Base-by-base conservation (phyloP, 2,797 vertebrate genomes). In the Platyrinchus mystaceus region DNA sequence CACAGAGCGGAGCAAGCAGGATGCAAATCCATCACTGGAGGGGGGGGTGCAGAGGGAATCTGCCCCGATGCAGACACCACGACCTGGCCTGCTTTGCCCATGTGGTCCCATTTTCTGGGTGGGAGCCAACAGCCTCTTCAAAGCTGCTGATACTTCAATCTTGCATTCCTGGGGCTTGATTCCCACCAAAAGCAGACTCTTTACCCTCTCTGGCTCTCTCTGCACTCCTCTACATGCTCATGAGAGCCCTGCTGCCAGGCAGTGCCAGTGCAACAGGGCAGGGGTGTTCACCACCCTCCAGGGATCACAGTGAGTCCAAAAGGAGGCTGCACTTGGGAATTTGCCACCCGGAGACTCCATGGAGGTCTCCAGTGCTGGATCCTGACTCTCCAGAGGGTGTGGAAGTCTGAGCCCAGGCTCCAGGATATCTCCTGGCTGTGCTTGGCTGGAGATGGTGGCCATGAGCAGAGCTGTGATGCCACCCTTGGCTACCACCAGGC, bases 101-200 rank as follows among this genome's bases (percentile, higher is more conserved):
- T 0, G 0, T 1, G 2, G 7, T 62, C 49, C 37, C 4, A 0
- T 49, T 23, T 16, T 5, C 15, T 60, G 20, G 1, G 2, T 41
- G 39, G 41, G 24, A 41, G 28, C 47, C 17, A 55, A 8, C 10
- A 20, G 43, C 41, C 7, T 0, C 36, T 20, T 37, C 56, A 60
- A 53, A 17, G 81, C n/a, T 68, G 43, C 34, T 63, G 53, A 8
- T 14, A 10, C n/a, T 44, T 73, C 30, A 28, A 2, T 17, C 32
- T 23, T 16, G 1, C 6, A 15, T 46, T 82, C 16, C 49, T 27
- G 9, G 52, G 37, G 18, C 28, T 92, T 47, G 6, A 6, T n/a
- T 37, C 30, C 50, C 62, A 15, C 41, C 36, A 1, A 20, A 47
- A 9, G 5, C 1, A 18, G 27, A 12, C 11, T 64, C 16, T 36